Conservation (phyloP, 2,888 invertebrate species). For the Hirudinaria manillensis region DNA sequence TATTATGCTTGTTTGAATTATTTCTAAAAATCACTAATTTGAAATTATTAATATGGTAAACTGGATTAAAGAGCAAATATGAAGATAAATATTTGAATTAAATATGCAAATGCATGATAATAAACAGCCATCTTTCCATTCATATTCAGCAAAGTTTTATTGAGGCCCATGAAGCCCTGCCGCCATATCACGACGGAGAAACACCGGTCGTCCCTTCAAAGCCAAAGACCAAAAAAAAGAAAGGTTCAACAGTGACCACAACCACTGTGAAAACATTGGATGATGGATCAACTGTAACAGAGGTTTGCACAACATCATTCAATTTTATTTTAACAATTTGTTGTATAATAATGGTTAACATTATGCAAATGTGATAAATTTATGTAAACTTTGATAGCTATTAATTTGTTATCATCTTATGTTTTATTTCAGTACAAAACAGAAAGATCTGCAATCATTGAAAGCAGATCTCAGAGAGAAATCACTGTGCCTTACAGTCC, state of each 20-base stretch:
- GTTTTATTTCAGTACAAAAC: slow-evolving; percentile 32
- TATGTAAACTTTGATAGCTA: no score
- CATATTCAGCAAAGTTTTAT: slow-evolving; percentile 25
- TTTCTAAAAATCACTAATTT: no score
- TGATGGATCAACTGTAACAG: not conserved
- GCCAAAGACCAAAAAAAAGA: slow-evolving; percentile 18
- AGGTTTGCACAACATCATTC: not conserved
- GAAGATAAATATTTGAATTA: no score
- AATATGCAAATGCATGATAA: no score
- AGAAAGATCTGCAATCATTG: slow-evolving; percentile 31
- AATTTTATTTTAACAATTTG: no score
- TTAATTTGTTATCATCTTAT: no score
- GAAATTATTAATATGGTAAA: no score
- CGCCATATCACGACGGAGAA: slow-evolving; percentile 29
- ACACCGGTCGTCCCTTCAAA: not conserved
- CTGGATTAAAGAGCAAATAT: no score
- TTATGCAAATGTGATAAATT: no score
- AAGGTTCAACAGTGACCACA: not conserved
- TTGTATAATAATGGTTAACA: no score
- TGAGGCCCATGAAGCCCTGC: slow-evolving; percentile 29
- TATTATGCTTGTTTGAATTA: no score
- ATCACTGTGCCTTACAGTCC: slow-evolving; percentile 15
- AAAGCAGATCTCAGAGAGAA: slow-evolving; percentile 22
- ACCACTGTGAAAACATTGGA: not conserved
- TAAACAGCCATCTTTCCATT: not conserved